Percentiles rank a stretch among this genome's conserved stretches.
phyloP scores from a whole-genome alignment of 1,140 invertebrate species.

The Hesperophylax magnus region DNA sequence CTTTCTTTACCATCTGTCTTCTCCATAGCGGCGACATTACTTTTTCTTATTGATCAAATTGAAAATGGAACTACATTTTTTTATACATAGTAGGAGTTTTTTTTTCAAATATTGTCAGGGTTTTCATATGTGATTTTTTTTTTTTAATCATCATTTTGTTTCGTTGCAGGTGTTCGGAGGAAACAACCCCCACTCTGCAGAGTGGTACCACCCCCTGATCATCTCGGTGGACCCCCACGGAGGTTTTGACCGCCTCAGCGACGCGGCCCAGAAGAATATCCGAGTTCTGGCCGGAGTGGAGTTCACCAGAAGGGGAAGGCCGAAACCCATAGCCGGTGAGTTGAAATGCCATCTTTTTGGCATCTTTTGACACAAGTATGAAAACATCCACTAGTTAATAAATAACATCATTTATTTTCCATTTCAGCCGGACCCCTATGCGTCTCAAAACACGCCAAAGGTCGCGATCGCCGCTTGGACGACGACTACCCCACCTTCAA shows the following conservation, averaged over 20 bases:
- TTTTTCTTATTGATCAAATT: too few species aligned
- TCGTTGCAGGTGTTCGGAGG: constrained; percentile 79
- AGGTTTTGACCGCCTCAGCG: constrained; percentile 82
- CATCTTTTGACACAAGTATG: too few species aligned
- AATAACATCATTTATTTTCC: background rate
- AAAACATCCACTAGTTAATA: too few species aligned
- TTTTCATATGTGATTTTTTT: too few species aligned
- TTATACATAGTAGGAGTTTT: too few species aligned
- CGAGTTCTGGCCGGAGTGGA: constrained; percentile 90
- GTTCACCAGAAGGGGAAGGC: constrained; percentile 83
- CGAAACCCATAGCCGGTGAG: constrained; percentile 80
- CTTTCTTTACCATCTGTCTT: too few species aligned
- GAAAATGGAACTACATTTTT: too few species aligned
- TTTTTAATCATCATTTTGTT: too few species aligned
- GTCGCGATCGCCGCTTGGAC: constrained; percentile 82
- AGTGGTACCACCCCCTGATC: constrained; percentile 93
- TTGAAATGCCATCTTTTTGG: too few species aligned
- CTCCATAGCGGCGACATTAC: too few species aligned
- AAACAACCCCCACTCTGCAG: constrained; percentile 90
- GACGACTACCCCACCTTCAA: constrained; percentile 85
- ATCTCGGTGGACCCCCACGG: constrained; percentile 90
- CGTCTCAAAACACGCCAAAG: constrained; percentile 75
- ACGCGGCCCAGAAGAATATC: constrained; percentile 79
- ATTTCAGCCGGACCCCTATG: constrained; percentile 83
- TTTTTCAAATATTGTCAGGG: too few species aligned